A percentile compares a stretch with the other conserved stretches of the same genome.
phyloP scores from a whole-genome alignment of 2,113 vertebrate genomes.

The Gadus macrocephalus region DNA sequence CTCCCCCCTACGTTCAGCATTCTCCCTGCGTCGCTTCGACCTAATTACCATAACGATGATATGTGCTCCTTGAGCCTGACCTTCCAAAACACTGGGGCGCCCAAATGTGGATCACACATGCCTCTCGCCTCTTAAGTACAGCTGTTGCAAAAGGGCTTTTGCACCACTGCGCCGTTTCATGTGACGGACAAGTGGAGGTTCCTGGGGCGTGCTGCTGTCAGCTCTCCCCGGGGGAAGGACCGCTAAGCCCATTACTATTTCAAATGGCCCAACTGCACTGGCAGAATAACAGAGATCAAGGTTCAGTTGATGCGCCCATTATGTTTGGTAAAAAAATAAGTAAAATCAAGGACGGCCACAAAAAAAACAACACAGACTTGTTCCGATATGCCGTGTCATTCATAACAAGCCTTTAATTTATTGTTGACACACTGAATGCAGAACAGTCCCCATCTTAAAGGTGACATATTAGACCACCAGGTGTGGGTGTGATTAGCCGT shows the following conservation, averaged over 20 bases:
- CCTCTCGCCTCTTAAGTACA: conserved; percentile 19
- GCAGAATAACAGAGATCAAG: conserved; percentile 9
- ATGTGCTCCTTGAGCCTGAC: conserved; percentile 27
- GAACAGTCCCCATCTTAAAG: not conserved
- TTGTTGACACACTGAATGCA: conserved; percentile 39
- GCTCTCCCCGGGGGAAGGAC: conserved; percentile 1
- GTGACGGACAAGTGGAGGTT: conserved; percentile 19
- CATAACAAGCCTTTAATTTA: conserved; percentile 47
- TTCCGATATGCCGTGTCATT: conserved; percentile 10
- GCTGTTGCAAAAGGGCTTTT: conserved; percentile 12
- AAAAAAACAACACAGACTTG: not conserved
- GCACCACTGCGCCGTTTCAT: conserved; percentile 18
- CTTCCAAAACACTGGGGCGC: conserved; percentile 33
- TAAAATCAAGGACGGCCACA: not conserved
- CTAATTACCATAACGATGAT: conserved; percentile 33
- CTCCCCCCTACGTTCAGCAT: conserved; percentile 33
- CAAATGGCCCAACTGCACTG: conserved; percentile 27
- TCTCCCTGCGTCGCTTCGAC: conserved; percentile 12
- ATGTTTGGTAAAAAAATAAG: not conserved
- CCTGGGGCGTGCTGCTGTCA: conserved; percentile 9
- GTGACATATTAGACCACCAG: too few species aligned
- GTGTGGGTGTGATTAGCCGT: too few species aligned
- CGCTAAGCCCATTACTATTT: conserved; percentile 13
- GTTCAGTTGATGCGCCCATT: too few species aligned
- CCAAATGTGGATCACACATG: conserved; percentile 18